Evolutionary conservation across 1,140 invertebrate species (phyloP), one percentile per base, ranked within the genome.

Genomic region (Belonocnema kinseyi): DNA sequence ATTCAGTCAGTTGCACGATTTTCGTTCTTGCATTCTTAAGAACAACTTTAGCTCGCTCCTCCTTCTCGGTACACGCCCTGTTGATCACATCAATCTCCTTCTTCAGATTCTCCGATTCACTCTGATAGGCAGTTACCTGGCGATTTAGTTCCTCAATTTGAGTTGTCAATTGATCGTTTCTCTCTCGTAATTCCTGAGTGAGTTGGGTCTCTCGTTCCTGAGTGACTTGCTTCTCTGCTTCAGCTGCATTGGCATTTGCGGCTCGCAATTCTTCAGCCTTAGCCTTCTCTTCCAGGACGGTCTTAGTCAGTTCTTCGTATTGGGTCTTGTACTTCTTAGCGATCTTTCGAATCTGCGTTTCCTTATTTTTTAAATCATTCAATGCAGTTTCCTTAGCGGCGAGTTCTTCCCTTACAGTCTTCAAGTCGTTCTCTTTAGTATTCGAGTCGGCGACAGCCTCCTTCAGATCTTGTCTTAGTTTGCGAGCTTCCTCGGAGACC

Each of bases 281-380:
- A 26, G 83, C 88, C 79, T 92, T 94, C 80, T 93, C 94, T 81
- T 94, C 93, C 85, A 96, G 94, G 5, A 94, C 89, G 6, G 91
- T 91, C 86, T 95, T 95, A 0, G 92, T 90, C 0, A 94, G 85
- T 79, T 97, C 96, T 86, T 97, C 96, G 86, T 94, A 97, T 83
- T 96, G 96, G 7, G 94, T 95, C 88, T 98, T 98, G 86, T 98
- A 98, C 85, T 97, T 97, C 80, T 97, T 96, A 3, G 97, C 98
- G 86, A 98, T 97, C 87, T 96, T 97, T 81, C 96, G 94, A 66
- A 98, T 94, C 92, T 98, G 95, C 80, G 95, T 91, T 87, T 97
- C 94, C 85, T 96, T 97, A 85, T 95, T 96, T 78, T 93, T 94
- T 13, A 95, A 93, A 76, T 97, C 96, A 54, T 92, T 93, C 10